These are phyloP conservation scores for Molorchus minor DNA, from an alignment of 2,888 invertebrate species.

Conservation along the genomic window DNA sequence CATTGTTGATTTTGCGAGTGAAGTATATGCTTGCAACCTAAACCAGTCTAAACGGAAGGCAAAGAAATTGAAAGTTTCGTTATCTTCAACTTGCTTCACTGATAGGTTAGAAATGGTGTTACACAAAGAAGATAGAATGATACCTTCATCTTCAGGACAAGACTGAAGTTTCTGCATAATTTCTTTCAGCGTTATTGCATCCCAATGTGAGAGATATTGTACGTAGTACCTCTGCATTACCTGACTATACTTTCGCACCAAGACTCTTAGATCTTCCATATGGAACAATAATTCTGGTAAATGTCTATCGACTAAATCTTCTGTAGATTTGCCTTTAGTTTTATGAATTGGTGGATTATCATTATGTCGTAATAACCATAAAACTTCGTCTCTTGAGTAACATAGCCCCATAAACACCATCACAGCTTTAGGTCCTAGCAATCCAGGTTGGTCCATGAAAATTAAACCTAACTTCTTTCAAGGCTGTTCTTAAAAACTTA, in stretches of 20 bases:
- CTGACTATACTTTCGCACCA: slow-evolving; percentile 91
- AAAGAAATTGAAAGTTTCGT: slow-evolving; percentile 94
- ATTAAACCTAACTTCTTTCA: slow-evolving; percentile 94
- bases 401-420: slow-evolving; percentile 96
- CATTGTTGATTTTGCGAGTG: slow-evolving; percentile 81
- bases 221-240: slow-evolving; percentile 90
- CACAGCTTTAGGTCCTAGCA: slow-evolving; percentile 96
- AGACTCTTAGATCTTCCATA: slow-evolving; percentile 94
- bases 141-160: slow-evolving; percentile 94
- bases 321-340: slow-evolving; percentile 83
- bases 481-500: slow-evolving; percentile 93
- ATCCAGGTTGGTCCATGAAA: slow-evolving; percentile 96
- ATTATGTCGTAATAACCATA: slow-evolving; percentile 95
- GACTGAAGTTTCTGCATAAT: slow-evolving; percentile 83
- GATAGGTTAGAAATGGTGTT: slow-evolving; percentile 85
- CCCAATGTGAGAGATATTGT: slow-evolving; percentile 95
- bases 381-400: slow-evolving; percentile 95
- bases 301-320: slow-evolving; percentile 94
- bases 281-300: slow-evolving; percentile 97
- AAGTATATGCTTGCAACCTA: slow-evolving; percentile 92
- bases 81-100: slow-evolving; percentile 96
- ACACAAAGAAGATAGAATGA: slow-evolving; percentile 91
- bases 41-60: slow-evolving; percentile 96
- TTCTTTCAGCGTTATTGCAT: slow-evolving; percentile 89
- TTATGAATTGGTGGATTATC: slow-evolving; percentile 92